Base-by-base conservation (phyloP, 2,797 vertebrate genomes). In the Poecilia gillii region DNA sequence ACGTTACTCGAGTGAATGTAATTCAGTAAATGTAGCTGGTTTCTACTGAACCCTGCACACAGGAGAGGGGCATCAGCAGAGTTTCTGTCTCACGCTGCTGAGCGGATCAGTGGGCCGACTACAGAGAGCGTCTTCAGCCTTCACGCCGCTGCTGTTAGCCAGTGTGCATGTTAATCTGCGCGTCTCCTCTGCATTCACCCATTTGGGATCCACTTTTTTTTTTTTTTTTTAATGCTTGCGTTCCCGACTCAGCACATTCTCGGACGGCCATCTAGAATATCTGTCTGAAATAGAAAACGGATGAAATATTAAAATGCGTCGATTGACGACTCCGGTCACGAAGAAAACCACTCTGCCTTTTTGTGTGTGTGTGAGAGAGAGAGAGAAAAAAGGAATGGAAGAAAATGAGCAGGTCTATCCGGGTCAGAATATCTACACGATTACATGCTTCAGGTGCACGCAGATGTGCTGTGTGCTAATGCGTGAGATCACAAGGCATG, bases 241-340 rank as follows among this genome's bases (percentile, higher is more conserved):
- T 59, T 64, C 18, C 41, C 28, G n/a, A 47, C 59, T 81, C 72
- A 2, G 49, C 39, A 77, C 51, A 57, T 71, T 70, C 78, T 89
- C 80, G 55, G 47, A 46, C 77, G 49, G 77, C 8, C 53, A 46
- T 85, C 86, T 91, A 90, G 87, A 92, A 47, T 9, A 41, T 51
- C 8, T 16, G n/a, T 28, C 33, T 39, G 49, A 73, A 92, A 92
- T 90, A 91, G 82, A 74, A 83, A 74, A 64, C 73, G 82, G 76
- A 90, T 94, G 75, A 93, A 96, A 95, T 92, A 93, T 95, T 94
- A 77, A 95, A 89, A 85, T 66, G 72, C 88, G 92, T 91, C 87
- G 84, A 93, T 91, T 84, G 87, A 82, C 81, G 91, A 90, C 45
- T 78, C 81, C 81, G 86, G 85, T 85, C 84, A 84, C 66, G 46